A percentile compares a stretch with the other conserved stretches of the same genome.
Evolutionary conservation across 2,113 vertebrate genomes (phyloP).

Genomic region (Rhinopomastus cyanomelas): DNA sequence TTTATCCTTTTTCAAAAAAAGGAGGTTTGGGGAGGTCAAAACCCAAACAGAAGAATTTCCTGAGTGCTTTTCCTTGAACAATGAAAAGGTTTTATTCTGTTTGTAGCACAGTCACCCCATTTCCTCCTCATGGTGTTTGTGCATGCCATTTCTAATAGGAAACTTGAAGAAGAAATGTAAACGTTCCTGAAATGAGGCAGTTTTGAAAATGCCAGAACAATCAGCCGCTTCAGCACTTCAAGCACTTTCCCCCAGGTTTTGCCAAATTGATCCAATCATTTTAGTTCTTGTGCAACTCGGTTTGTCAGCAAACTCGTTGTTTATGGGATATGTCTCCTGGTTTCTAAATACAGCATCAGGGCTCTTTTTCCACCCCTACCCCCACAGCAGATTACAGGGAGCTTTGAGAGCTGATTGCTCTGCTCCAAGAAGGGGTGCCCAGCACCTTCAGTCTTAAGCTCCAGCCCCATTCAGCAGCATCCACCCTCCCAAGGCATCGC

Average conservation of each 20-base stretch:
- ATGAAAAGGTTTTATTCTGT: neutral
- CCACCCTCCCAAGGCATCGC: neutral
- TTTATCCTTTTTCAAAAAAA: neutral
- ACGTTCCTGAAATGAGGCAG: constrained; percentile 33
- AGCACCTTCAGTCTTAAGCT: neutral
- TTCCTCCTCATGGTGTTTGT: neutral
- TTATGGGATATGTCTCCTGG: neutral
- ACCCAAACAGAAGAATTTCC: neutral
- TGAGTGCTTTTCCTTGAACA: neutral
- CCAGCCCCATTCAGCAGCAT: neutral
- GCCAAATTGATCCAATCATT: constrained; percentile 65
- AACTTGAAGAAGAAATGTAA: neutral
- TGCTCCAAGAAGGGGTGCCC: neutral
- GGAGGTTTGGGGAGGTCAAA: neutral
- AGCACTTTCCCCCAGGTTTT: constrained; percentile 54
- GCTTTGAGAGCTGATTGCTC: neutral
- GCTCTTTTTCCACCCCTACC: neutral
- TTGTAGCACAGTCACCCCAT: neutral
- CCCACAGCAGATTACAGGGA: neutral
- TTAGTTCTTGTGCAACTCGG: constrained; percentile 22
- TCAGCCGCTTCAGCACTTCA: constrained; percentile 57
- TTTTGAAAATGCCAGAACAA: constrained; percentile 61
- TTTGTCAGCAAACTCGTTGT: constrained; percentile 50
- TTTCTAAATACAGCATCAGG: neutral
- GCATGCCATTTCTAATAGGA: constrained; percentile 12